Conservation (phyloP, 2,888 invertebrate genomes). For the Lepas anatifera region DNA sequence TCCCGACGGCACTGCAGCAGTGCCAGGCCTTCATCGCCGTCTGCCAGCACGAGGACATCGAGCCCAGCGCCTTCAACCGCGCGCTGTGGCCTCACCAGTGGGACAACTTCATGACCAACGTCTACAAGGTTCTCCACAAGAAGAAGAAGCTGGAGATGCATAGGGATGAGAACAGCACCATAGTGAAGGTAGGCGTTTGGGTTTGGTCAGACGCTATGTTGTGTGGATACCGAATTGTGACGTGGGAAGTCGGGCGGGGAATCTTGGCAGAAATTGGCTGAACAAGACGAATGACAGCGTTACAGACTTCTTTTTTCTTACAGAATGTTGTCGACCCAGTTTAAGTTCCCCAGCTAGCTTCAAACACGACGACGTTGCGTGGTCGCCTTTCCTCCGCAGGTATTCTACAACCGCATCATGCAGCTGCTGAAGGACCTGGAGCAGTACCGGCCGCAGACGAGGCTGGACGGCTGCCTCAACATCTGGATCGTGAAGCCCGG, state of each 20-base stretch:
- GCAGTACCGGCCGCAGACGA: conserved; percentile 66
- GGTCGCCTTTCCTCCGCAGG: too few species aligned
- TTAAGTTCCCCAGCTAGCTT: too few species aligned
- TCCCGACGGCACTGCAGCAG: conserved; percentile 70
- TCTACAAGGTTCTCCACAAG: conserved; percentile 48
- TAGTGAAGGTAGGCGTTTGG: conserved; percentile 26
- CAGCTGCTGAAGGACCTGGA: conserved; percentile 52
- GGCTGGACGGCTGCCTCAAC: conserved; percentile 72
- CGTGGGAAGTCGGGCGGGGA: too few species aligned
- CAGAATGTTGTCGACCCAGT: too few species aligned
- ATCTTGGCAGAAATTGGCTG: too few species aligned
- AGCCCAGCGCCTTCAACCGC: conserved; percentile 48
- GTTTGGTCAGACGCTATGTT: too few species aligned
- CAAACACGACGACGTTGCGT: too few species aligned
- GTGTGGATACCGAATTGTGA: too few species aligned
- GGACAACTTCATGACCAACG: conserved; percentile 69
- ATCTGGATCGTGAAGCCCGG: conserved; percentile 94
- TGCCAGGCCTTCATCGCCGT: conserved; percentile 57
- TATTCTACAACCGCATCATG: conserved; percentile 42
- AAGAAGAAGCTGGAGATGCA: conserved; percentile 29
- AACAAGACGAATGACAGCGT: too few species aligned
- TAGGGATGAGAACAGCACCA: conserved; percentile 18
- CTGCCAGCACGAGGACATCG: conserved; percentile 44
- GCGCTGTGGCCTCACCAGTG: conserved; percentile 74
- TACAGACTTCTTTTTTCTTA: too few species aligned